Evolutionary conservation across 1,140 invertebrate genomes (phyloP).

Genomic region (Cydia strobilella): DNA sequence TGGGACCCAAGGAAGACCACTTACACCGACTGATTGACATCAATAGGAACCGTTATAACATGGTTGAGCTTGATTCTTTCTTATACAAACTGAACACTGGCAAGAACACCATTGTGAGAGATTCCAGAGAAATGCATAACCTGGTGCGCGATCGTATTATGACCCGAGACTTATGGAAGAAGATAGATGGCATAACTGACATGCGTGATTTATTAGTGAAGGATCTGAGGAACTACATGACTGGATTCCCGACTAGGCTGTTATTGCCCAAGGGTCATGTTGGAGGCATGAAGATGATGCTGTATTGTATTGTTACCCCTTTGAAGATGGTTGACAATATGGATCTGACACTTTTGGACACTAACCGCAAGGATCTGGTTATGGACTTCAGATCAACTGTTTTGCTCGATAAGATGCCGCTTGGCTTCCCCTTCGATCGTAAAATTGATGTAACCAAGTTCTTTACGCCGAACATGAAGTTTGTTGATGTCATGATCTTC

Average conservation of each 20-base stretch:
- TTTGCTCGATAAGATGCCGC: slow-evolving; percentile 80
- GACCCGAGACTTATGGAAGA: slow-evolving; percentile 72
- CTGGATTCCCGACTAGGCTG: slow-evolving; percentile 82
- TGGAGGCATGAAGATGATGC: slow-evolving; percentile 82
- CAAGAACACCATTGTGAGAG: slow-evolving; percentile 81
- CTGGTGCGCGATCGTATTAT: slow-evolving; percentile 69
- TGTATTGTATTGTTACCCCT: slow-evolving; percentile 82
- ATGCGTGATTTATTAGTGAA: slow-evolving; percentile 52
- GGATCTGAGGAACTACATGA: slow-evolving; percentile 69
- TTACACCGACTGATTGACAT: slow-evolving; percentile 76
- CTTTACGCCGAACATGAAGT: slow-evolving; percentile 81
- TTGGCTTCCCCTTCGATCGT: slow-evolving; percentile 86
- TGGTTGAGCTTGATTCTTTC: slow-evolving; percentile 82
- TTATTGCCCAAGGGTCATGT: slow-evolving; percentile 82
- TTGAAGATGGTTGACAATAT: slow-evolving; percentile 65
- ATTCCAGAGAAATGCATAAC: slow-evolving; percentile 79
- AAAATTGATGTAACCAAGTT: slow-evolving; percentile 77
- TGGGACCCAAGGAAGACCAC: slow-evolving; percentile 85
- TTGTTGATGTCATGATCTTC: slow-evolving; percentile 82
- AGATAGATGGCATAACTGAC: slow-evolving; percentile 60
- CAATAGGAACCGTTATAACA: slow-evolving; percentile 77
- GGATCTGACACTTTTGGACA: slow-evolving; percentile 55
- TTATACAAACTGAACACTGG: slow-evolving; percentile 79
- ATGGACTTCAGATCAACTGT: slow-evolving; percentile 66
- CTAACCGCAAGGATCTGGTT: slow-evolving; percentile 55